These are phyloP conservation scores for Drosophila mulleri DNA, from an alignment of 2,888 invertebrate species.

Conservation along the genomic window DNA sequence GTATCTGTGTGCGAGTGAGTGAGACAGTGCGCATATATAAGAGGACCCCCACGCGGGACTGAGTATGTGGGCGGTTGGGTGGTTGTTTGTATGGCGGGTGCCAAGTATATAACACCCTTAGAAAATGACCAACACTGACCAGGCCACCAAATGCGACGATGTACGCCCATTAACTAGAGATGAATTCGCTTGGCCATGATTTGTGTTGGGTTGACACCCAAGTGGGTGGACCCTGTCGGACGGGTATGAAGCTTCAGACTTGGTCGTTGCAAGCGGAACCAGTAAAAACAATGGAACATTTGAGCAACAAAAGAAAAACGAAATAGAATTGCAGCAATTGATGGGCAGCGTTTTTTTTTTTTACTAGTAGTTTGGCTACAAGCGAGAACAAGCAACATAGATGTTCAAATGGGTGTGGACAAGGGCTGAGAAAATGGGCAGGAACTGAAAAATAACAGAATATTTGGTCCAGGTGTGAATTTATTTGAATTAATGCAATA, in stretches of 20 bases:
- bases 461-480: too few relatives aligned
- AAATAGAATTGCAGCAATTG: slow-evolving; percentile 68
- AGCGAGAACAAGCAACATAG: slow-evolving; percentile 66
- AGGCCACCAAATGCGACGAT: slow-evolving; percentile 68
- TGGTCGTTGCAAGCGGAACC: slow-evolving; percentile 47
- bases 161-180: slow-evolving; percentile 81
- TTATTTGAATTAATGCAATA: too few relatives aligned
- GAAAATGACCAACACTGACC: slow-evolving; percentile 80
- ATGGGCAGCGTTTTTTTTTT: slow-evolving; percentile 38
- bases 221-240: not conserved
- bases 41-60: slow-evolving; percentile 12
- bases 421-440: slow-evolving; percentile 7
- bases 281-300: slow-evolving; percentile 76
- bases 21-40: slow-evolving; percentile 53
- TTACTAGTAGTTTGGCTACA: slow-evolving; percentile 38
- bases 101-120: slow-evolving; percentile 77
- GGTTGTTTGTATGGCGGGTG: not conserved
- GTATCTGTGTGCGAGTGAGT: slow-evolving; percentile 30
- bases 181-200: slow-evolving; percentile 78
- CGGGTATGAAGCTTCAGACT: slow-evolving; percentile 17
- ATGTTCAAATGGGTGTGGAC: slow-evolving; percentile 59
- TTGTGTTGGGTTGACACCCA: slow-evolving; percentile 65
- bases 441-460: not conserved
- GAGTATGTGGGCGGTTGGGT: slow-evolving; percentile 11
- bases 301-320: slow-evolving; percentile 24